Conservation (phyloP, 2,113 vertebrate genomes). For the Seriola dumerili region DNA sequence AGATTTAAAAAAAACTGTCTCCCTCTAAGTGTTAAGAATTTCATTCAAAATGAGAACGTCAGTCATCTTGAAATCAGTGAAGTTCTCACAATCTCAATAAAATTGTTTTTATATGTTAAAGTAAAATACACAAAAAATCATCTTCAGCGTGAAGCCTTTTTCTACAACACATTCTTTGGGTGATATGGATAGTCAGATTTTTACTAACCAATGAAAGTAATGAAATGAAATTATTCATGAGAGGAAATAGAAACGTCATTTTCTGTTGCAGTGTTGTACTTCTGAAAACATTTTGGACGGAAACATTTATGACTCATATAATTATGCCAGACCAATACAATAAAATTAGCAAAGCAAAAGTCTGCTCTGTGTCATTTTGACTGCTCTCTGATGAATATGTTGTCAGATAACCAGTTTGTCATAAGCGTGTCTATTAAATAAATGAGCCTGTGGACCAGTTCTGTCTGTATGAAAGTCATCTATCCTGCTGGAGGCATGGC, state of each 20-base stretch:
- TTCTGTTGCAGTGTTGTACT: neutral
- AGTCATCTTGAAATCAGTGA: neutral
- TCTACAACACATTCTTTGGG: neutral
- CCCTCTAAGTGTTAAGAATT: neutral
- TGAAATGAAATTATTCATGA: neutral
- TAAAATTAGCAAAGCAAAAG: slow-evolving; percentile 56
- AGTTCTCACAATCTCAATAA: neutral
- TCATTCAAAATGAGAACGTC: neutral
- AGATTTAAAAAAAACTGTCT: neutral
- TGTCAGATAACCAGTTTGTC: slow-evolving; percentile 69
- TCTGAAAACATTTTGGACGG: slow-evolving; percentile 4
- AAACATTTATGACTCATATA: slow-evolving; percentile 17
- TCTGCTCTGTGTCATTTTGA: slow-evolving; percentile 62
- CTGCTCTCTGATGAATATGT: slow-evolving; percentile 55
- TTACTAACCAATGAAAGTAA: neutral
- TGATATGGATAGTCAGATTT: neutral
- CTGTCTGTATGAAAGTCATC: slow-evolving; percentile 83
- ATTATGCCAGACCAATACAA: slow-evolving; percentile 38
- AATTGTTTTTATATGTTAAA: neutral
- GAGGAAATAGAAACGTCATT: neutral
- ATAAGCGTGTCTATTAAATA: slow-evolving; percentile 76
- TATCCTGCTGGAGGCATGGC: slow-evolving; percentile 80
- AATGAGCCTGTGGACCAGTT: slow-evolving; percentile 65
- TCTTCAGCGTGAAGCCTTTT: neutral
- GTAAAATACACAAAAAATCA: neutral